These are phyloP conservation scores for Melanostigma gelatinosum DNA, from an alignment of 2,113 vertebrate species.

Conservation along the genomic window DNA sequence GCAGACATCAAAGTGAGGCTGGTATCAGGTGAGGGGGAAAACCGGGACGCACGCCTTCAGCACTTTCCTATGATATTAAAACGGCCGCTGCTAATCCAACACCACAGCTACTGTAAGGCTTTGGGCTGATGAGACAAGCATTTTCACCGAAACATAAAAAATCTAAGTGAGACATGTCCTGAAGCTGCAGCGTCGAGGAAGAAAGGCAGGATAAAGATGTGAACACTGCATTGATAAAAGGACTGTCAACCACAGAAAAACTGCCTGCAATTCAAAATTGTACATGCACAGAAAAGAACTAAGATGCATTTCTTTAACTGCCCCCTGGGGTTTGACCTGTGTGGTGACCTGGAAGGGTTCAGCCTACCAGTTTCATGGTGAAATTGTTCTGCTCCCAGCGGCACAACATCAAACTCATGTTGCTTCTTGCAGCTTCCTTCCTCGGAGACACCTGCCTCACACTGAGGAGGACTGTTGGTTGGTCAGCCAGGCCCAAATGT, in stretches of 20 bases:
- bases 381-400: conserved; percentile 91
- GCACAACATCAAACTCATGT: conserved; percentile 92
- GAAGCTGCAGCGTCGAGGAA: conserved; percentile 28
- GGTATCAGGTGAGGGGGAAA: conserved; percentile 37
- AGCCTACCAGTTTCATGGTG: conserved; percentile 94
- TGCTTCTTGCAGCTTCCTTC: conserved; percentile 50
- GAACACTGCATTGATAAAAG: neutral
- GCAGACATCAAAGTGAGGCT: conserved; percentile 49
- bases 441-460: conserved; percentile 80
- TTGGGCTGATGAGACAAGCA: conserved; percentile 47
- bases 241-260: neutral
- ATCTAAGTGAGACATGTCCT: neutral
- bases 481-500: conserved; percentile 27
- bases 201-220: neutral
- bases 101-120: conserved; percentile 7
- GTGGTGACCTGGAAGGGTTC: conserved; percentile 53
- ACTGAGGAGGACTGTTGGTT: conserved; percentile 10
- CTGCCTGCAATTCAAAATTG: neutral
- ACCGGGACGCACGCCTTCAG: conserved; percentile 33
- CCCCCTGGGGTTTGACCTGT: conserved; percentile 25
- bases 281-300: neutral
- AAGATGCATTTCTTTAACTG: neutral
- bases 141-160: conserved; percentile 30
- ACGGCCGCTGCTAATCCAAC: conserved; percentile 26
- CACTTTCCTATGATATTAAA: conserved; percentile 38